Conservation (phyloP, 2,113 vertebrate species). For the Tenebrosternarchus preto region DNA sequence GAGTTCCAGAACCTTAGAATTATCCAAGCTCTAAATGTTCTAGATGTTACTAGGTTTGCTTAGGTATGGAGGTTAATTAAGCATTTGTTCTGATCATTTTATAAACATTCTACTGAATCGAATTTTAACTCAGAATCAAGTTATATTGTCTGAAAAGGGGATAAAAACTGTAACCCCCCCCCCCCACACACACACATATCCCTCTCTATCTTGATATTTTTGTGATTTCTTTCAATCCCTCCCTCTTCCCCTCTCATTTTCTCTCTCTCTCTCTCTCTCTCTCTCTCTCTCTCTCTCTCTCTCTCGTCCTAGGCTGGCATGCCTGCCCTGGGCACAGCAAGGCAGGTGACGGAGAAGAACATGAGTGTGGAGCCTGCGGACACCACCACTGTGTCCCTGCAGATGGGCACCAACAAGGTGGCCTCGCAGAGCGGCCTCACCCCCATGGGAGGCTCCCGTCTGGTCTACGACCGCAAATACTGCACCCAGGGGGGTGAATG, state of each 20-base stretch:
- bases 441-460: constrained; percentile 86
- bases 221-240: not conserved
- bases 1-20: no score
- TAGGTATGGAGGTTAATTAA: no score
- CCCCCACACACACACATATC: not conserved
- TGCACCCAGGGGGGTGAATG: constrained; percentile 64
- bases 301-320: constrained; percentile 80
- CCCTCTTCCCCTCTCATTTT: not conserved
- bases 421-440: constrained; percentile 91
- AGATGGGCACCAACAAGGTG: constrained; percentile 94
- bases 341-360: constrained; percentile 89
- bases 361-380: constrained; percentile 88
- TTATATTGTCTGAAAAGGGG: no score
- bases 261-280: not conserved
- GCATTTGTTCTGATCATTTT: no score
- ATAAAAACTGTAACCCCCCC: not conserved
- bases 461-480: constrained; percentile 92
- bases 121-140: no score
- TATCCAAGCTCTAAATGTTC: no score
- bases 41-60: no score
- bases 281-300: not conserved
- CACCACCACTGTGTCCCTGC: constrained; percentile 84
- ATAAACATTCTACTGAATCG: no score
- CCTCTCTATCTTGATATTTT: not conserved
- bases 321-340: constrained; percentile 90